Evolutionary conservation across 1,140 invertebrate genomes (phyloP), one percentile per base, ranked within the genome.

Genomic region (Sarcophaga peregrina): DNA sequence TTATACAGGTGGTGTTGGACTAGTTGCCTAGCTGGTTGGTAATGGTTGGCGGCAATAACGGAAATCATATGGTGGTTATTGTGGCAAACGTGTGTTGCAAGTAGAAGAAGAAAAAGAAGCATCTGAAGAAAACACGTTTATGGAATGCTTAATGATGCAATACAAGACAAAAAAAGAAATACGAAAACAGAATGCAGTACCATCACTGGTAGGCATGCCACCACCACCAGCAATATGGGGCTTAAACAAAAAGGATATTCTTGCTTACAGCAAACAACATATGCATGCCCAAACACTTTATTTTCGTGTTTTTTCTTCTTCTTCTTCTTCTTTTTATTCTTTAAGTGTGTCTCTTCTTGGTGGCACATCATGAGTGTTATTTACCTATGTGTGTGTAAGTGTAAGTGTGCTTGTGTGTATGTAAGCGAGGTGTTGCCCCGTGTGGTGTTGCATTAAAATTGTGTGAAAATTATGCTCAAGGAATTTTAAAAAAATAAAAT

Each of bases 41-140:
- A n/a, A n/a, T 58, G 13, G 52, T 11, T n/a, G 54, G 54, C 13
- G 54, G 3, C 54, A 20, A 7, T 68, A 68, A 68, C 62, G 62
- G 62, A 68, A 68, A 68, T 68, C 62, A 68, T 68, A 68, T 68
- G 62, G n/a, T 68, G 62, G n/a, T 68, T 68, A 20, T 68, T 68
- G 62, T 25, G 62, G 62, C n/a, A 68, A 68, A 25, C 8, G 15
- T 10, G 6, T 20, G 17, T 20, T 37, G 25, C 4, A 37, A 37
- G 25, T n/a, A n/a, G n/a, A n/a, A n/a, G n/a, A n/a, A n/a, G n/a
- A n/a, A n/a, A n/a, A 68, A 25, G 62, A 20, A 68, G 62, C 62
- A 68, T 68, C 62, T 68, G 20, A 68, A 68, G 62, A 68, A 68
- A 68, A 68, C 62, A 68, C 62, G 62, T 68, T 68, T 68, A 8